Conservation (phyloP, 2,888 invertebrate genomes). For the Masnerella sp. region DNA sequence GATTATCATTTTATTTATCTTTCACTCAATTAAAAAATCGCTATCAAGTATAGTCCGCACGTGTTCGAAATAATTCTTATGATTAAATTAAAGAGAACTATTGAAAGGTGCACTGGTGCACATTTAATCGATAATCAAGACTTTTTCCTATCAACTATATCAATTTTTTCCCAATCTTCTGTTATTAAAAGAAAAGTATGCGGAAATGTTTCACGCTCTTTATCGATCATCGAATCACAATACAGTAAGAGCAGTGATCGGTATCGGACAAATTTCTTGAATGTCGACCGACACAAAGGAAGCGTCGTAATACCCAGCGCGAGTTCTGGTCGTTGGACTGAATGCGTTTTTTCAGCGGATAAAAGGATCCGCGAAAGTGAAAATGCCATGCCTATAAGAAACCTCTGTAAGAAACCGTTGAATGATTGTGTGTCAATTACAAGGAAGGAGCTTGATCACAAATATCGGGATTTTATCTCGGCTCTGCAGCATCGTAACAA, state of each 20-base stretch:
- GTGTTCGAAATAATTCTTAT: neutral
- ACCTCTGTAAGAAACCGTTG: constrained; percentile 18
- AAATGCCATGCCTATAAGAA: constrained; percentile 12
- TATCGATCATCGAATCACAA: constrained; percentile 26
- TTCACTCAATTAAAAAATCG: too few species aligned
- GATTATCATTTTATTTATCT: too few species aligned
- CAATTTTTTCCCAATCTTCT: too few species aligned
- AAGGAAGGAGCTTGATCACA: constrained; percentile 39
- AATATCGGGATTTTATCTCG: constrained; percentile 43
- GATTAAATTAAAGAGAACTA: too few species aligned
- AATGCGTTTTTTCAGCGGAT: constrained; percentile 27
- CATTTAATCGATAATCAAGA: neutral
- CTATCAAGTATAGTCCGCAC: too few species aligned
- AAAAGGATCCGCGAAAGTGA: constrained; percentile 44
- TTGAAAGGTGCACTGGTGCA: neutral
- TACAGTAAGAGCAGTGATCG: constrained; percentile 28
- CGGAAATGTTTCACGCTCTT: constrained; percentile 22
- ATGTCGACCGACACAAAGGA: constrained; percentile 13
- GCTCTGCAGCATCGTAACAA: constrained; percentile 30
- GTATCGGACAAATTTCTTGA: constrained; percentile 37
- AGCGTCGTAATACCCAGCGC: constrained; percentile 13
- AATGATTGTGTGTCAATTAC: constrained; percentile 52
- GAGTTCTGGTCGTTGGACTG: constrained; percentile 42
- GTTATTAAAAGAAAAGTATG: constrained; percentile 14
- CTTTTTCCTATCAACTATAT: too few species aligned